phyloP scores from a whole-genome alignment of 2,113 vertebrate species.

The Catharus fuscescens region DNA sequence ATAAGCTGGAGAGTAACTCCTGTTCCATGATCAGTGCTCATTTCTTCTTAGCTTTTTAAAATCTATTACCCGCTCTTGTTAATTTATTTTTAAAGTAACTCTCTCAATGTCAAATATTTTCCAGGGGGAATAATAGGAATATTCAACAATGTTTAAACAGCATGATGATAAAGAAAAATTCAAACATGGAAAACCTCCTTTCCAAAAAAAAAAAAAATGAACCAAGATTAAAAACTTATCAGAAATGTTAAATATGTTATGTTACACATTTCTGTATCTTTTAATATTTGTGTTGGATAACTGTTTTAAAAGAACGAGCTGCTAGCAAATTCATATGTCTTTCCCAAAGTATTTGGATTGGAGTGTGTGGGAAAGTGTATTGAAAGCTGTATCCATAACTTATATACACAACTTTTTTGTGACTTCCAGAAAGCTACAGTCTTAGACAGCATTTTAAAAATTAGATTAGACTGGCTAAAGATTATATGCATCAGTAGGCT shows the following conservation, averaged over 20 bases:
- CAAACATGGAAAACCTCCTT: not conserved
- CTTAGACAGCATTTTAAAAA: not conserved
- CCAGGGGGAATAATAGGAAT: not conserved
- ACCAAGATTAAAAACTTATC: not conserved
- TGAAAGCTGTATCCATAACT: not conserved
- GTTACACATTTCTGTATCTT: not conserved
- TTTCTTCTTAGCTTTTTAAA: not conserved
- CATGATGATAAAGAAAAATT: not conserved
- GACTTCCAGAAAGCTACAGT: constrained; percentile 16
- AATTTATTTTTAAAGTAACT: not conserved
- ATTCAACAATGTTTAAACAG: not conserved
- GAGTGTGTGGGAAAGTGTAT: not conserved
- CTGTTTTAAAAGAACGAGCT: not conserved
- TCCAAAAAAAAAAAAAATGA: not conserved
- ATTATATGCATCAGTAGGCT: not conserved
- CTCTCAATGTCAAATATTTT: not conserved
- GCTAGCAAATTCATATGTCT: not conserved
- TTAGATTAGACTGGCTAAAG: not conserved
- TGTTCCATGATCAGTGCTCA: not conserved
- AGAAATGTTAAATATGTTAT: not conserved
- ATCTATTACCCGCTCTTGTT: not conserved
- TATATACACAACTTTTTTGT: not conserved
- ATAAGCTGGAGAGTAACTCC: not conserved
- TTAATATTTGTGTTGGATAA: not conserved
- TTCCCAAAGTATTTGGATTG: not conserved